Percentiles rank a stretch among this genome's conserved stretches.
These are phyloP conservation scores for Chesias legatella DNA, from an alignment of 2,888 invertebrate genomes.

Conservation along the genomic window DNA sequence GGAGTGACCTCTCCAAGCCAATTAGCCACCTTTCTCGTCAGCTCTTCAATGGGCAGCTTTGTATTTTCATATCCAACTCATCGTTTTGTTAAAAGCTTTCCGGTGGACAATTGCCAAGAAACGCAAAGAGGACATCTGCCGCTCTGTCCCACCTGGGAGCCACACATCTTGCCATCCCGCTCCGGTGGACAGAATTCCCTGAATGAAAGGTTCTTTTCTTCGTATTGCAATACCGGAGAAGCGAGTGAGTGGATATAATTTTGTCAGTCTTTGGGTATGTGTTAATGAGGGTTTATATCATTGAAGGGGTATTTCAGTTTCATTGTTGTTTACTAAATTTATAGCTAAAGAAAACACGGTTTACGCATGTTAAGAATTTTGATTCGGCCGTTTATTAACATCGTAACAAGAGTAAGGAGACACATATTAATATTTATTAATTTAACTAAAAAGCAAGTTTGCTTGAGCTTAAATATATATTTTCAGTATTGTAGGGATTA, in stretches of 20 bases:
- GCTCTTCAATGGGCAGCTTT: constrained; percentile 65
- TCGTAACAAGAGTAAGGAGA: neutral
- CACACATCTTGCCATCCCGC: constrained; percentile 43
- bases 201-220: constrained; percentile 70
- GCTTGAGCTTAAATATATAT: too few species aligned
- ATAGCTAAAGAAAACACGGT: constrained; percentile 12
- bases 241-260: constrained; percentile 71
- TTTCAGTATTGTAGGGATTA: too few species aligned
- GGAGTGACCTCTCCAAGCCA: constrained; percentile 55
- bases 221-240: constrained; percentile 73
- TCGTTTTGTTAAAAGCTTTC: constrained; percentile 74
- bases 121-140: constrained; percentile 51
- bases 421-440: neutral
- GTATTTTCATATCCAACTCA: constrained; percentile 61
- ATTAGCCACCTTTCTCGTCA: constrained; percentile 54
- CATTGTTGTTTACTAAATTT: constrained; percentile 16
- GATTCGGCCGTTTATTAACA: constrained; percentile 1
- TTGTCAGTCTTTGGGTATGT: constrained; percentile 43
- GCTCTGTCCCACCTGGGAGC: constrained; percentile 36
- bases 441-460: too few species aligned
- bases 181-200: constrained; percentile 60
- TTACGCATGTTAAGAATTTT: constrained; percentile 8
- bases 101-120: constrained; percentile 79
- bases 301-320: constrained; percentile 7
- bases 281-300: constrained; percentile 18